phyloP scores from a whole-genome alignment of 2,888 invertebrate genomes.

The Diabrotica balteata region DNA sequence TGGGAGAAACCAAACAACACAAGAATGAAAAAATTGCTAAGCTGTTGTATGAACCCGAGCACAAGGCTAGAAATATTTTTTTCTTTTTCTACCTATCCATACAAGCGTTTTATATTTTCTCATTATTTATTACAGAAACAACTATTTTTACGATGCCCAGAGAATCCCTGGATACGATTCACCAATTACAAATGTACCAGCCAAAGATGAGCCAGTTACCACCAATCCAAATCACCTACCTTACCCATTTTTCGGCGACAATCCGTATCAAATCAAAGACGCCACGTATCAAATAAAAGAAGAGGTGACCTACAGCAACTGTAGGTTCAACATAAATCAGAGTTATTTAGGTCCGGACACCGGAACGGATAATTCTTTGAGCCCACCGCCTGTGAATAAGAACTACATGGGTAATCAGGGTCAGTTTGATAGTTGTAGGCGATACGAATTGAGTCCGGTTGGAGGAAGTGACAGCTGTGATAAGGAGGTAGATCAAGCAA shows the following conservation, averaged over 20 bases:
- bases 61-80: too few relatives aligned
- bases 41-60: too few relatives aligned
- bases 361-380: constrained; percentile 48
- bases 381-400: constrained; percentile 39
- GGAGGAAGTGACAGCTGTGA: neutral
- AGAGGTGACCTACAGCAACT: constrained; percentile 43
- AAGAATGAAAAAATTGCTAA: too few relatives aligned
- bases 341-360: constrained; percentile 19
- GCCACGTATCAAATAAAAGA: constrained; percentile 34
- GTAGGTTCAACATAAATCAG: constrained; percentile 40
- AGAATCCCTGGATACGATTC: constrained; percentile 25
- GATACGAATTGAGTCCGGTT: constrained; percentile 6
- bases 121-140: constrained; percentile 30
- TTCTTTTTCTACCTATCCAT: too few relatives aligned
- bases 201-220: constrained; percentile 23
- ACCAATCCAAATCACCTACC: constrained; percentile 35
- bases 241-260: constrained; percentile 32
- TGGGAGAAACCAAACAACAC: too few relatives aligned
- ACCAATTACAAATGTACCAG: constrained; percentile 19
- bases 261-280: constrained; percentile 36
- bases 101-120: too few relatives aligned
- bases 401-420: constrained; percentile 38
- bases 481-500: neutral
- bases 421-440: constrained; percentile 47
- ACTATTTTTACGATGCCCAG: constrained; percentile 36